Conservation (phyloP, 2,113 vertebrate genomes). For the Hemiprocne comata region DNA sequence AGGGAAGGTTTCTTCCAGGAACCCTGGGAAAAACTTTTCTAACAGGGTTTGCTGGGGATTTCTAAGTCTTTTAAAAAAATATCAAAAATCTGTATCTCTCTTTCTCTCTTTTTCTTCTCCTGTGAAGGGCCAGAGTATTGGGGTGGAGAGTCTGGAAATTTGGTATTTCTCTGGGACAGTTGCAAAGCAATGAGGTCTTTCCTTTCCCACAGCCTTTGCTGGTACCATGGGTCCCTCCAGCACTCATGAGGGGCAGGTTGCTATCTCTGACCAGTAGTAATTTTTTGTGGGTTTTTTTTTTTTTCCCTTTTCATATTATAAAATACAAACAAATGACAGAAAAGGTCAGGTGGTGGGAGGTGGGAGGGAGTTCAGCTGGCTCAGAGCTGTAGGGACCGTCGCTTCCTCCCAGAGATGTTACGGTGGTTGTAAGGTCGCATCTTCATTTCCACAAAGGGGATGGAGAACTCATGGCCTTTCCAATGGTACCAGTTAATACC, state of each 20-base stretch:
- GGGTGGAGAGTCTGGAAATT: constrained; percentile 40
- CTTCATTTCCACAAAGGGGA: constrained; percentile 99
- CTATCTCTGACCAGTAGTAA: constrained; percentile 45
- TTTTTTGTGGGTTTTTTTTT: not conserved
- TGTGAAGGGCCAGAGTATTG: constrained; percentile 13
- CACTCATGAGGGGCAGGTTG: constrained; percentile 21
- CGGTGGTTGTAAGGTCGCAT: constrained; percentile 91
- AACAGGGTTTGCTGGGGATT: not conserved
- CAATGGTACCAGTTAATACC: constrained; percentile 99
- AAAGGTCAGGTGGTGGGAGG: constrained; percentile 52
- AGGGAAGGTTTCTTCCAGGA: not conserved
- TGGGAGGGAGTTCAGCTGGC: not conserved
- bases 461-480: constrained; percentile 98
- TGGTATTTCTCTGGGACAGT: constrained; percentile 52
- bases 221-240: constrained; percentile 35
- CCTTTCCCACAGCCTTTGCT: not conserved
- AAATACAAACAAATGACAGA: constrained; percentile 78
- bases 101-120: not conserved
- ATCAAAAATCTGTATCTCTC: constrained; percentile 31
- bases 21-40: not conserved
- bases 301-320: constrained; percentile 66
- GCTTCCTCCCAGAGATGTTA: constrained; percentile 85
- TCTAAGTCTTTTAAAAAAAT: constrained; percentile 36
- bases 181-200: constrained; percentile 53
- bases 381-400: constrained; percentile 86